Evolutionary conservation across 37 sponge, comb jelly and placozoan species (phyloP).

Genomic region (Eunapius fragilis): DNA sequence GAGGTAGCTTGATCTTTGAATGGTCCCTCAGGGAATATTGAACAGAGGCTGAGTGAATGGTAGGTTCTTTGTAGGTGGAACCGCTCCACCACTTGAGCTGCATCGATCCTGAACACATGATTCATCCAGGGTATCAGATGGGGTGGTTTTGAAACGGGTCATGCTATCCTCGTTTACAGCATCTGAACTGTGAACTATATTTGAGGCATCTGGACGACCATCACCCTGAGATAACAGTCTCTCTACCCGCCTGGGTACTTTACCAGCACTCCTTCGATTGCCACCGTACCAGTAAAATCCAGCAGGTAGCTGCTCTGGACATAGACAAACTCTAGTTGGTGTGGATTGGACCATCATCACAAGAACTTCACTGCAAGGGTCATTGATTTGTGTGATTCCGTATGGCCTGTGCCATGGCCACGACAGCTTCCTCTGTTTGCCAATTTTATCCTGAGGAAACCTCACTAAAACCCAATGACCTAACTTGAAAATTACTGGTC

Average conservation of each 20-base stretch:
- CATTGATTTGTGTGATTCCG: not conserved
- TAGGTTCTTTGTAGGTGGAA: no score
- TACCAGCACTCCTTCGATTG: not conserved
- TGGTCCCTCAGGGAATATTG: no score
- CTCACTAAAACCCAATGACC: constrained; percentile 38
- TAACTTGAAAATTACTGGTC: not conserved
- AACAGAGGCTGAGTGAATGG: no score
- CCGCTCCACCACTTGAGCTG: no score
- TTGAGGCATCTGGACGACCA: no score
- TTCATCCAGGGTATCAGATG: no score
- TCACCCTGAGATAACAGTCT: not conserved
- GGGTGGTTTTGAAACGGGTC: no score
- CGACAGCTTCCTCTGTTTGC: constrained; percentile 46
- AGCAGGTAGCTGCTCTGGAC: constrained; percentile 24
- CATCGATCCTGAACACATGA: no score
- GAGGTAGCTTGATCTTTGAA: no score
- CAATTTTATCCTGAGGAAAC: constrained; percentile 46
- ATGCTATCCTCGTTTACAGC: no score
- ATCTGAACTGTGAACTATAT: no score
- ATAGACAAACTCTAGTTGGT: constrained; percentile 4
- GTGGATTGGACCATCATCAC: constrained; percentile 11
- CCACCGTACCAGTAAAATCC: constrained; percentile 44
- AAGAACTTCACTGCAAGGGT: constrained; percentile 8
- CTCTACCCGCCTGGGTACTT: not conserved
- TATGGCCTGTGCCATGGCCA: constrained; percentile 57